These are phyloP conservation scores for Ichneumon xanthorius DNA, from an alignment of 2,888 invertebrate genomes.

Conservation along the genomic window DNA sequence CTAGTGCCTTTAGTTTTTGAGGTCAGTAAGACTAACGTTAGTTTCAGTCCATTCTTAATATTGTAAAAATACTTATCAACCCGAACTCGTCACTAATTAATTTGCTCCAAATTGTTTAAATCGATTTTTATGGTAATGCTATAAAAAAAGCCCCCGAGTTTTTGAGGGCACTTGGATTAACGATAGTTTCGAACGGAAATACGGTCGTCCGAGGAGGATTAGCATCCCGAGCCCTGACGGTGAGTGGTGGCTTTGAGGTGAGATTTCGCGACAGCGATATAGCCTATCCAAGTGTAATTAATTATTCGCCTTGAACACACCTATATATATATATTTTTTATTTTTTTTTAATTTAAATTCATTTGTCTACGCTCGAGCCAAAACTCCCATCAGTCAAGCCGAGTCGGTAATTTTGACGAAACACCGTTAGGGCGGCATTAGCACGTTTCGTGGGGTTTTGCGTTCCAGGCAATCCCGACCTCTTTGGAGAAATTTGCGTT, in stretches of 20 bases:
- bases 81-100: not conserved
- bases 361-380: constrained; percentile 38
- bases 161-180: constrained; percentile 19
- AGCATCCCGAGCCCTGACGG: not conserved
- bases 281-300: constrained; percentile 42
- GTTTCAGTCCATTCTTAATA: too few species aligned
- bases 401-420: constrained; percentile 63
- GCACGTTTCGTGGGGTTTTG: constrained; percentile 17
- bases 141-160: not conserved
- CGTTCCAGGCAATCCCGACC: constrained; percentile 2
- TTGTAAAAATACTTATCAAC: too few species aligned
- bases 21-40: too few species aligned
- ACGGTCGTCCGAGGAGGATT: constrained; percentile 35
- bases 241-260: constrained; percentile 25
- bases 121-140: not conserved
- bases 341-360: constrained; percentile 22
- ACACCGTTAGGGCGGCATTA: constrained; percentile 27
- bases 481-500: constrained; percentile 56
- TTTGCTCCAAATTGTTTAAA: not conserved
- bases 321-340: not conserved
- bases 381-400: constrained; percentile 61
- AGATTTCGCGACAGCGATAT: constrained; percentile 18
- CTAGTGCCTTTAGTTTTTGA: too few species aligned
- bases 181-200: constrained; percentile 30
- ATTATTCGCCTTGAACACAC: constrained; percentile 38